Evolutionary conservation across 2,797 vertebrate genomes (phyloP).

Genomic region (Liparis tanakae): DNA sequence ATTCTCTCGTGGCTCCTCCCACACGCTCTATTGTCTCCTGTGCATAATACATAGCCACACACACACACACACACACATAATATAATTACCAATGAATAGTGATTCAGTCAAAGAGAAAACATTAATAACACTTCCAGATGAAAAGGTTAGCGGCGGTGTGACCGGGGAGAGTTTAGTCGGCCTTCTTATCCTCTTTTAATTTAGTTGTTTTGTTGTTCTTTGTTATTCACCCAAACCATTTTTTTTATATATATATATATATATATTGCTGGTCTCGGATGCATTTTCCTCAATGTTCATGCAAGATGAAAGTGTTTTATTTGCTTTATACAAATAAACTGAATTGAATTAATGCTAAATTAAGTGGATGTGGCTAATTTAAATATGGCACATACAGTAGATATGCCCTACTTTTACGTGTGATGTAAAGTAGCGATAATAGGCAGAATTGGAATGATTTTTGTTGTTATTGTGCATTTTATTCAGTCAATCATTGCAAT

Average conservation of each 20-base stretch:
- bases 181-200: conserved; percentile 15
- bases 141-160: conserved; percentile 15
- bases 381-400: no score
- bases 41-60: conserved; percentile 5
- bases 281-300: not conserved
- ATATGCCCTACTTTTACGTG: no score
- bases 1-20: conserved; percentile 11
- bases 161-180: conserved; percentile 13
- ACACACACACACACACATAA: conserved; percentile 16
- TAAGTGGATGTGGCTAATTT: no score
- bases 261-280: not conserved
- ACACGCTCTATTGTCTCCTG: conserved; percentile 30
- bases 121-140: conserved; percentile 5
- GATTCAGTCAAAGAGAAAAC: conserved; percentile 22
- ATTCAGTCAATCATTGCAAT: no score
- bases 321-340: no score
- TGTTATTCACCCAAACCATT: not conserved
- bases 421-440: no score
- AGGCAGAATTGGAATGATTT: no score
- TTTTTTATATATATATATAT: no score
- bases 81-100: conserved; percentile 14
- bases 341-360: no score
- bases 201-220: not conserved
- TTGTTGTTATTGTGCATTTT: no score
- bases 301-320: not conserved